A percentile compares a stretch with the other conserved stretches of the same genome.
These are phyloP conservation scores for Hyposoter didymator DNA, from an alignment of 2,888 invertebrate genomes.

Conservation along the genomic window DNA sequence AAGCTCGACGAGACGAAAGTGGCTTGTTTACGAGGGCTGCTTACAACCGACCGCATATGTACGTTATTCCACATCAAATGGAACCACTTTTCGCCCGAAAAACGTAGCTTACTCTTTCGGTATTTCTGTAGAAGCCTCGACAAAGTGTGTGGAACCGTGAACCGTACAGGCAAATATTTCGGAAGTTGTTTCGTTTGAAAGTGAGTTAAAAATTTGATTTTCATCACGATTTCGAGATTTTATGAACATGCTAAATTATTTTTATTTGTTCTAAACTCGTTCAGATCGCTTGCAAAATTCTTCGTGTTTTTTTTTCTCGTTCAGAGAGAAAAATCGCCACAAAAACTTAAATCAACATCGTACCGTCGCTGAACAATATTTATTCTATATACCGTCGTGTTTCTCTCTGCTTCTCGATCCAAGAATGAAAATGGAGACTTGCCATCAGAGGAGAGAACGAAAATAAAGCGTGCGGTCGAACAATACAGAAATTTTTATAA, in stretches of 20 bases:
- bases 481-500: neutral
- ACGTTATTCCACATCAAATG: constrained; percentile 3
- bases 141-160: neutral
- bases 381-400: neutral
- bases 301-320: neutral
- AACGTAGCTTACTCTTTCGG: neutral
- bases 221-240: neutral
- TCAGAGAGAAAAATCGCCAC: neutral
- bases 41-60: neutral
- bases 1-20: constrained; percentile 35
- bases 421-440: neutral
- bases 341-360: neutral
- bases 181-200: neutral
- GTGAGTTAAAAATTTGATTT: no score
- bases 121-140: neutral
- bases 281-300: neutral
- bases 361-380: neutral
- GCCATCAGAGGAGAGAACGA: neutral
- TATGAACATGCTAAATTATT: neutral
- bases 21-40: constrained; percentile 4
- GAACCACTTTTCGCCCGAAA: neutral
- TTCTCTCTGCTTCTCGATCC: neutral
- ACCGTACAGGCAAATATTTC: neutral
- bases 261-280: neutral
- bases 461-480: neutral